Conservation (phyloP, 2,888 invertebrate genomes). For the Coenonympha glycerion region DNA sequence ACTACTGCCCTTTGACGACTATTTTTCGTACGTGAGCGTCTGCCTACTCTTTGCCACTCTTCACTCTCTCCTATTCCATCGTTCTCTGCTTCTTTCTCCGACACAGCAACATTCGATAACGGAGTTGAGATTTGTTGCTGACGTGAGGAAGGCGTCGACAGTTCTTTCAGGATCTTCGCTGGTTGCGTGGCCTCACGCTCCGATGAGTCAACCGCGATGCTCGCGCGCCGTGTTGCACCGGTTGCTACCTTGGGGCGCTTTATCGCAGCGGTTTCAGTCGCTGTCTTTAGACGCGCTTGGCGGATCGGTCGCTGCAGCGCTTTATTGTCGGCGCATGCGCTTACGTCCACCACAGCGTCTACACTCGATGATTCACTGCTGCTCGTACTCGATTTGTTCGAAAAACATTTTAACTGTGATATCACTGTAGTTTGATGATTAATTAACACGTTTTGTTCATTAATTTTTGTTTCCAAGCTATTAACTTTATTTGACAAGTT, state of each 20-base stretch:
- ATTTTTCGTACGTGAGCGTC: too few species aligned
- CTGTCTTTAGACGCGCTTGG: neutral
- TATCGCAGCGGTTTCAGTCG: neutral
- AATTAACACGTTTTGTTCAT: neutral
- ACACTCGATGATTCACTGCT: neutral
- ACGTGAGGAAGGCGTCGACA: too few species aligned
- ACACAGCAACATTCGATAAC: too few species aligned
- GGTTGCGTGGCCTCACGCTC: too few species aligned
- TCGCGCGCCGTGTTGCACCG: neutral
- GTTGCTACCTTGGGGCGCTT: neutral
- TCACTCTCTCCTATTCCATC: too few species aligned
- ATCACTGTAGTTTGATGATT: neutral
- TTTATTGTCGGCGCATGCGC: neutral
- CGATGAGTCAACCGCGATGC: too few species aligned
- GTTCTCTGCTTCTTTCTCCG: too few species aligned
- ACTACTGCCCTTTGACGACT: too few species aligned
- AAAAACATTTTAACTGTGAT: neutral
- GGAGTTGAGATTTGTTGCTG: too few species aligned
- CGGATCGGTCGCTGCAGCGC: neutral
- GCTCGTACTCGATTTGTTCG: neutral
- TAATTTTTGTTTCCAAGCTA: neutral
- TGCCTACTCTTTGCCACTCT: too few species aligned
- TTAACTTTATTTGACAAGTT: neutral
- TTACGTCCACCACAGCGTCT: too few species aligned
- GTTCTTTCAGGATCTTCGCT: too few species aligned